Evolutionary conservation across 2,888 invertebrate species (phyloP).

Genomic region (Thysanoteuthis rhombus): DNA sequence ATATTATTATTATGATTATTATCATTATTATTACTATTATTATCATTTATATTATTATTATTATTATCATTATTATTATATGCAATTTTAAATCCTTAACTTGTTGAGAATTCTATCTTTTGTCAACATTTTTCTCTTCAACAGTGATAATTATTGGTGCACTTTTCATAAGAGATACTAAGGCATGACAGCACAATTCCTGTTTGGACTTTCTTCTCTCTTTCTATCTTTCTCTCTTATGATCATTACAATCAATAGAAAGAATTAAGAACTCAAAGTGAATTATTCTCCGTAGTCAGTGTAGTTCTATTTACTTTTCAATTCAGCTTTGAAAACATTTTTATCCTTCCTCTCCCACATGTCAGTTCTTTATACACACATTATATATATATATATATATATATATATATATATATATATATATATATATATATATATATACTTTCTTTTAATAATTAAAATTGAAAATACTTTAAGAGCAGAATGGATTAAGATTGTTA

Average conservation of each 20-base stretch:
- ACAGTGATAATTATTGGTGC: constrained; percentile 12
- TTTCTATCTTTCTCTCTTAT: background rate
- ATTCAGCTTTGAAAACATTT: too few species aligned
- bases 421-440: too few species aligned
- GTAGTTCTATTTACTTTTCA: too few species aligned
- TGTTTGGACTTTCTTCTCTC: background rate
- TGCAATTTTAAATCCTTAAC: background rate
- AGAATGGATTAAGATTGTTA: too few species aligned
- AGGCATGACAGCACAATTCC: background rate
- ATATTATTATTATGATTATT: background rate
- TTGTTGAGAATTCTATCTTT: constrained; percentile 12
- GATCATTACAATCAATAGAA: background rate
- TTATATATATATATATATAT: too few species aligned
- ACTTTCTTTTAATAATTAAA: too few species aligned
- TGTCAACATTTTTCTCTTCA: background rate
- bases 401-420: too few species aligned
- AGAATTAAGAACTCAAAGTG: too few species aligned
- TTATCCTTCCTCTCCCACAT: too few species aligned
- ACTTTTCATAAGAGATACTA: background rate
- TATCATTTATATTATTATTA: background rate
- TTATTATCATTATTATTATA: background rate
- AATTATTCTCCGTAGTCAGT: too few species aligned
- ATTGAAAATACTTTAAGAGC: too few species aligned
- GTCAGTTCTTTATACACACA: too few species aligned
- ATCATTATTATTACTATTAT: background rate